Percentiles rank a stretch among this genome's conserved stretches.
Conservation (phyloP, 2,888 invertebrate genomes). For the Apamea crenata region DNA sequence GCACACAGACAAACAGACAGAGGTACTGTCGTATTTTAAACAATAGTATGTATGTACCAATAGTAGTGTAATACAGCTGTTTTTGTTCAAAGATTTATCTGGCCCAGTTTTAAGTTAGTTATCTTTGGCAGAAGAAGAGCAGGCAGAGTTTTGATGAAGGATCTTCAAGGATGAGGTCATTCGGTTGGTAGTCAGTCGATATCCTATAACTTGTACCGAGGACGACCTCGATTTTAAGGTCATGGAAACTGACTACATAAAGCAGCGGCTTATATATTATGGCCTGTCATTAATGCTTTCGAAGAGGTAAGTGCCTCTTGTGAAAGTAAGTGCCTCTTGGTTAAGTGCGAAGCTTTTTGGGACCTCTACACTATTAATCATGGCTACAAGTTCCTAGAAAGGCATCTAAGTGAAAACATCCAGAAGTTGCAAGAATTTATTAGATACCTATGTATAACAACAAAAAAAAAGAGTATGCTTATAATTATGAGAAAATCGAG, state of each 20-base stretch:
- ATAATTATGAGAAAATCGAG: too few species aligned
- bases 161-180: constrained; percentile 1
- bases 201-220: background rate
- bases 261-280: background rate
- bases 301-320: background rate
- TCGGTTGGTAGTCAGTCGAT: background rate
- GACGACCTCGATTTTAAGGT: background rate
- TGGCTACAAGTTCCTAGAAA: background rate
- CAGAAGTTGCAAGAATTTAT: background rate
- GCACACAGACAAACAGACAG: background rate
- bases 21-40: background rate
- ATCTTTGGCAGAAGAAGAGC: background rate
- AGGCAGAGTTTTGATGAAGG: too few species aligned
- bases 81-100: background rate
- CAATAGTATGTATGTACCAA: too few species aligned
- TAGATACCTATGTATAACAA: too few species aligned
- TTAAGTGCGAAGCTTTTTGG: background rate
- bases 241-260: background rate
- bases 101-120: background rate
- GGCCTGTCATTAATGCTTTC: background rate
- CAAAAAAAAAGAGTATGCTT: too few species aligned
- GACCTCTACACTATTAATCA: background rate
- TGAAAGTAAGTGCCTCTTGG: too few species aligned
- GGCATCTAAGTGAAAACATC: background rate
- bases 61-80: too few species aligned